phyloP scores from a whole-genome alignment of 2,113 vertebrate species.

The Zosterops borbonicus region DNA sequence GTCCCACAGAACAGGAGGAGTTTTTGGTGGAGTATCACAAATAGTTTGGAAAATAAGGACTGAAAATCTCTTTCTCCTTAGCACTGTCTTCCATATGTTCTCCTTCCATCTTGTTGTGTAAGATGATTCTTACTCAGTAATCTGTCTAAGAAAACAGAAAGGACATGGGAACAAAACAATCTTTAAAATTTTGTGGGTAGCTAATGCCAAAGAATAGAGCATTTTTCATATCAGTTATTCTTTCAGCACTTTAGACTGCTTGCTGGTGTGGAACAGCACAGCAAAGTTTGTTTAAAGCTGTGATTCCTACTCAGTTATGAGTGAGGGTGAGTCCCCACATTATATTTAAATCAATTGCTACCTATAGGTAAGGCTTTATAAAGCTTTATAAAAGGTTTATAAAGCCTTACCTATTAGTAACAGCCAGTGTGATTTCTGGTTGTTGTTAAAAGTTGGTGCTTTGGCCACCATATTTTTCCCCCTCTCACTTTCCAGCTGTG shows the following conservation, averaged over 20 bases:
- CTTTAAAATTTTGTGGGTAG: not conserved
- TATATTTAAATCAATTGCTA: not conserved
- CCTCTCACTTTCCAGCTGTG: rapidly evolving
- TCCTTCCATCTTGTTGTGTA: not conserved
- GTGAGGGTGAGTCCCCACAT: not conserved
- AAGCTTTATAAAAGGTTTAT: not conserved
- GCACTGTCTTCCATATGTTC: not conserved
- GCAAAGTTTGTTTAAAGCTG: not conserved
- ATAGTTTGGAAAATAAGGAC: not conserved
- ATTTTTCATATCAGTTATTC: not conserved
- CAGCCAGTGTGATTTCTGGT: not conserved
- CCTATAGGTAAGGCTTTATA: not conserved
- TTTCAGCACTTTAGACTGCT: not conserved
- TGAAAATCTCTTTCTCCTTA: not conserved
- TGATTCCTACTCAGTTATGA: not conserved
- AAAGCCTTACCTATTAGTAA: not conserved
- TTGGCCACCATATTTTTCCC: not conserved
- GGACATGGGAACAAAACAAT: not conserved
- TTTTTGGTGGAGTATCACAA: not conserved
- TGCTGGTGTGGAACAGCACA: not conserved
- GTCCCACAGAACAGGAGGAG: not conserved
- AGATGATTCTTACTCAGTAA: not conserved
- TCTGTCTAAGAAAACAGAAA: not conserved
- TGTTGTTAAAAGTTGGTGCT: rapidly evolving
- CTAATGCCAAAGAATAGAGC: not conserved